Base-by-base conservation (phyloP, 2,113 vertebrate genomes). In the Lepus timidus region DNA sequence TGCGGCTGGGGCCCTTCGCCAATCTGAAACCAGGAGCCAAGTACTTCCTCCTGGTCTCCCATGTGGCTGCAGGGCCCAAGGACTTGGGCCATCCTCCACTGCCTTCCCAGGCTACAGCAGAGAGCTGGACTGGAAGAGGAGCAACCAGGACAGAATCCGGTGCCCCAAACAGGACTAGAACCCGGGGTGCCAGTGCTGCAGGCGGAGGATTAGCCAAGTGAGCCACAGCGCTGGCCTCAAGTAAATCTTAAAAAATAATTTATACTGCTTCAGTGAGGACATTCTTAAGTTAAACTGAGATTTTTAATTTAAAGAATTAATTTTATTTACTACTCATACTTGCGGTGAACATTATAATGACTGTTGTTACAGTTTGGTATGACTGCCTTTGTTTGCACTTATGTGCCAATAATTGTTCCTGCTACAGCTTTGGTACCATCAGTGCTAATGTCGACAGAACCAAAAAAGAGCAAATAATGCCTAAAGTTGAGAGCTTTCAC, bases 381-480 rank as follows among this genome's bases (percentile, higher is more conserved):
- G 16, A 52, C 16, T 61, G 58, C 49, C 78, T 85, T 51, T 23
- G 19, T 39, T 83, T 76, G 29, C 73, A 31, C 8, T 49, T 73
- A 79, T 55, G 17, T 7, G 29, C 6, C 62, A 71, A 61, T 4
- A 22, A 36, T 95, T 92, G 68, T 52, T 76, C 70, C 31, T 51
- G 27, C 70, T 52, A 65, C 33, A 39, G 90, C 23, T 89, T 80
- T 68, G 84, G 44, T 19, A 58, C 27, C 33, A 33, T 73, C 29
- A 84, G 23, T 85, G 23, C 33, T 79, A 92, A 92, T 89, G 73
- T 31, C 79, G 65, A 85, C 55, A 58, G 52, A 51, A 33, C 58
- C 27, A 58, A 89, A 88, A 92, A 78, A 44, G 44, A 39, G 64
- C 29, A 79, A 62, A 36, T 36, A 87, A 39, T 65, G 12, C 62